A percentile compares a stretch with the other conserved stretches of the same genome.
phyloP scores from a whole-genome alignment of 2,113 vertebrate genomes.

The Mixornis gularis region DNA sequence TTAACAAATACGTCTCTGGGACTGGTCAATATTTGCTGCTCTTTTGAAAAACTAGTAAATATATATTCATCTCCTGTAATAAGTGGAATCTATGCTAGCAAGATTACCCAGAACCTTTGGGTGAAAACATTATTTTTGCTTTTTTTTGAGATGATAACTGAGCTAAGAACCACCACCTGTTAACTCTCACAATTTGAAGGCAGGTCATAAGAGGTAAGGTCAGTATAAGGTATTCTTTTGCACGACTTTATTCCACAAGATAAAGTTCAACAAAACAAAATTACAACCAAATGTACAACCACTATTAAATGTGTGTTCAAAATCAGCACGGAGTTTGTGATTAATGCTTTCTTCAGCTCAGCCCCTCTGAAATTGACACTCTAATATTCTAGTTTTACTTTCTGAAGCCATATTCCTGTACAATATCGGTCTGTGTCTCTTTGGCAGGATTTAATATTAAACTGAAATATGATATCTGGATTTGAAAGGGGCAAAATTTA shows the following conservation, averaged over 20 bases:
- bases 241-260: background rate
- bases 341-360: background rate
- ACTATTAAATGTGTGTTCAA: background rate
- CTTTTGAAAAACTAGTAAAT: slow-evolving; percentile 47
- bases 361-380: background rate
- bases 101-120: background rate
- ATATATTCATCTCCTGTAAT: slow-evolving; percentile 28
- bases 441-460: background rate
- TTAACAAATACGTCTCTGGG: slow-evolving; percentile 13
- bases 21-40: slow-evolving; percentile 13
- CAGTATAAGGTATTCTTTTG: background rate
- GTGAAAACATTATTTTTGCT: background rate
- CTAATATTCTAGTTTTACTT: background rate
- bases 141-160: background rate
- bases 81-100: background rate
- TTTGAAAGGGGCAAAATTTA: background rate
- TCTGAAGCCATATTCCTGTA: background rate
- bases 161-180: background rate
- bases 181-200: background rate
- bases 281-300: background rate
- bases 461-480: background rate
- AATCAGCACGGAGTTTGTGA: background rate
- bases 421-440: background rate
- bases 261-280: background rate
- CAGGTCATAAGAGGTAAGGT: background rate